A percentile compares a stretch with the other conserved stretches of the same genome.
phyloP scores from a whole-genome alignment of 2,888 invertebrate genomes.

The Galerucella pusilla region DNA sequence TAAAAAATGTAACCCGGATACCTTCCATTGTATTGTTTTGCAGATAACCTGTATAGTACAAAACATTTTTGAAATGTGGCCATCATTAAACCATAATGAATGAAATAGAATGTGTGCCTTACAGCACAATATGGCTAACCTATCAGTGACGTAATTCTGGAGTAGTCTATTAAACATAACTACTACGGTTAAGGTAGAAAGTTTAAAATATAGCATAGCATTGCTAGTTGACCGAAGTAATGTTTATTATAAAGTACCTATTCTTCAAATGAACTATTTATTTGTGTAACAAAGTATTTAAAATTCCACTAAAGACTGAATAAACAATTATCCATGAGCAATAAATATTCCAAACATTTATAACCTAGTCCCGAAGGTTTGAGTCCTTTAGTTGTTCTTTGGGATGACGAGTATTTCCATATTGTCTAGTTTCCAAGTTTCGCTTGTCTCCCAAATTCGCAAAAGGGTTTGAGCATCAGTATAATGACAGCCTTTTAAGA shows the following conservation, averaged over 20 bases:
- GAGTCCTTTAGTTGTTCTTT: not conserved
- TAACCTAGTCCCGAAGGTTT: not conserved
- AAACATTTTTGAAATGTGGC: too few relatives aligned
- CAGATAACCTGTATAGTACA: too few relatives aligned
- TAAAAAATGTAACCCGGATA: too few relatives aligned
- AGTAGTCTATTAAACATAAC: too few relatives aligned
- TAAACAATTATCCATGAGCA: not conserved
- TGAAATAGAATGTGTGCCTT: too few relatives aligned
- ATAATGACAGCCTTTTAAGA: slow-evolving; percentile 5
- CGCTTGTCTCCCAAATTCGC: not conserved
- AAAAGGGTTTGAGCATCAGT: not conserved
- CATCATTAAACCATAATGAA: too few relatives aligned
- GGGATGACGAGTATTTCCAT: not conserved
- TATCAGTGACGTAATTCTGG: too few relatives aligned
- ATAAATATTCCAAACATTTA: not conserved
- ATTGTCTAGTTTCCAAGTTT: slow-evolving; percentile 1
- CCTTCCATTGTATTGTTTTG: too few relatives aligned
- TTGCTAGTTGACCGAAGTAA: not conserved
- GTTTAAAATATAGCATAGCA: not conserved
- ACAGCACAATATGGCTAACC: too few relatives aligned
- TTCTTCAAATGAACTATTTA: too few relatives aligned
- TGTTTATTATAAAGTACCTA: too few relatives aligned
- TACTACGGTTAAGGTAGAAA: too few relatives aligned
- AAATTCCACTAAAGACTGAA: not conserved
- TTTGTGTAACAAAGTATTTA: not conserved